Conservation (phyloP, 2,797 vertebrate genomes). For the Nothura maculosa region DNA sequence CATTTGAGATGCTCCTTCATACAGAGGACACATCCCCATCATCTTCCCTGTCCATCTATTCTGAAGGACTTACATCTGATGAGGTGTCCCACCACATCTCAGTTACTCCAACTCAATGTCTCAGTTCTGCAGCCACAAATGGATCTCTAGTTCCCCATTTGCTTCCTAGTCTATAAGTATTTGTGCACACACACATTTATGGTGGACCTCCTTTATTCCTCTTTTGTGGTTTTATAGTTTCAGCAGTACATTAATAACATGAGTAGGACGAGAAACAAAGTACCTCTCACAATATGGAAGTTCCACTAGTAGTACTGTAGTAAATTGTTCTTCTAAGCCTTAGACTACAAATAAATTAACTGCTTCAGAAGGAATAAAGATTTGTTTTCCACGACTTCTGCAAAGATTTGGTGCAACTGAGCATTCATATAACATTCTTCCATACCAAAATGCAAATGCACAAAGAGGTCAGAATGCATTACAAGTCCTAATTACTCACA, state of each 20-base stretch:
- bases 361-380: background rate
- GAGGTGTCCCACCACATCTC: background rate
- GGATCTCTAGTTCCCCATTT: background rate
- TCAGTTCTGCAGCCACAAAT: background rate
- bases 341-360: background rate
- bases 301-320: background rate
- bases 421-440: background rate
- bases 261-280: background rate
- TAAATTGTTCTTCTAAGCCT: background rate
- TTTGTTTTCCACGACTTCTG: rapidly evolving
- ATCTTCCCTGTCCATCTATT: background rate
- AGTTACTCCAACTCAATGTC: background rate
- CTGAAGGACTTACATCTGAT: background rate
- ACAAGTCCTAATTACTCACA: background rate
- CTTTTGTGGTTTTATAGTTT: background rate
- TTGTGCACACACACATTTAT: background rate
- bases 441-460: background rate
- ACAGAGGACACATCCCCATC: background rate
- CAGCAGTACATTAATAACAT: background rate
- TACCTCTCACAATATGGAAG: background rate
- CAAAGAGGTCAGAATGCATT: background rate
- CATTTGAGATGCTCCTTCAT: background rate
- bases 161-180: background rate
- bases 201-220: background rate
- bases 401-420: background rate